Evolutionary conservation across 2,888 invertebrate genomes (phyloP), one percentile per base, ranked within the genome.

Genomic region (Harpagoxenus sublaevis): DNA sequence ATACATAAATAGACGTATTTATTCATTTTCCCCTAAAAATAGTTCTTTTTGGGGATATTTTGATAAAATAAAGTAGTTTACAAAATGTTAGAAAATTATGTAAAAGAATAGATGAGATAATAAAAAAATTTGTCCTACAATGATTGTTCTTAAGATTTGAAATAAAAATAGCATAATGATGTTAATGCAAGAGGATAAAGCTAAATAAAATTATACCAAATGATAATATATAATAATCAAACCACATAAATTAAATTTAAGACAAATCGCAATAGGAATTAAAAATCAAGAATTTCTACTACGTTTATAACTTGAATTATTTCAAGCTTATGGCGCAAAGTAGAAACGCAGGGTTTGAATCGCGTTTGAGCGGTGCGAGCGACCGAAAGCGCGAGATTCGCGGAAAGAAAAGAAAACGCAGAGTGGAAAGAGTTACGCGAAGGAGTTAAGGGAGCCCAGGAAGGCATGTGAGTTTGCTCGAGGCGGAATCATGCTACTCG

Each of bases 401-500:
- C 31, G 3, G 18, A 18, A 51, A 51, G 35, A 6, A 35, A 0
- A 35, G 35, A 6, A 35, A 35, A 48, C 18, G 15, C 31, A 51
- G 18, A 51, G n/a, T 15, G n/a, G 12, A n/a, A 48, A 1, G 35
- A 35, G n/a, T 68, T 6, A 35, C 55, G 60, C 31, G 62, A 48
- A 48, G 12, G 48, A 23, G 39, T 51, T 48, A 31, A 9, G 15
- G 53, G 15, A 48, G 57, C 5, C 12, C 48, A 18, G 31, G 75
- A 63, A 77, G 45, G 65, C 51, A n/a, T 48, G 62, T 63, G 65
- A 35, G 57, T 83, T 84, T 63, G 45, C 70, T 45, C 79, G 86
- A 35, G 84, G 79, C 57, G 84, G 73, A 86, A 63, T 35, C 35
- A 82, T 83, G 73, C 71, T 42, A 55, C 60, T 85, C 77, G 71